phyloP scores from a whole-genome alignment of 2,113 vertebrate species.

The Barnardius zonarius region DNA sequence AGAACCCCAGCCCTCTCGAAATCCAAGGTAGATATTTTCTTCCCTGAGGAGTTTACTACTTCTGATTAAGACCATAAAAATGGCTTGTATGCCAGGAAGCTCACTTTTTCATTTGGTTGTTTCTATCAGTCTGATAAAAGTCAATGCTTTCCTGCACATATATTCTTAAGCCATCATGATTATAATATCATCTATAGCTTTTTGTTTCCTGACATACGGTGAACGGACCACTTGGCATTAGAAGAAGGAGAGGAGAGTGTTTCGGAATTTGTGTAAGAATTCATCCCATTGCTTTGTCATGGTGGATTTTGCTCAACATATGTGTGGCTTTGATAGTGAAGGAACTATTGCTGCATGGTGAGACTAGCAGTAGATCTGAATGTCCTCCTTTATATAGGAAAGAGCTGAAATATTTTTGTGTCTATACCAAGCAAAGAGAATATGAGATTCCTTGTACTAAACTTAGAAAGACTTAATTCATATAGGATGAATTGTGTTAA shows the following conservation, averaged over 20 bases:
- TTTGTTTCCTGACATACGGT: neutral
- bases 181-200: neutral
- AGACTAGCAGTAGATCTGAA: neutral
- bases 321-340: neutral
- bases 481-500: neutral
- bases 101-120: neutral
- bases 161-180: neutral
- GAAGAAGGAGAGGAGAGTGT: neutral
- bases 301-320: neutral
- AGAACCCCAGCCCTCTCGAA: too few relatives aligned
- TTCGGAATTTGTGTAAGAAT: neutral
- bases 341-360: neutral
- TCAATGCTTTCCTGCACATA: neutral
- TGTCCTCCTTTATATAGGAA: neutral
- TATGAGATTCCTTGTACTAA: neutral
- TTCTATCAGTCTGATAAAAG: neutral
- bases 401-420: neutral
- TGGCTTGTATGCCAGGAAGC: neutral
- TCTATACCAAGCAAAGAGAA: neutral
- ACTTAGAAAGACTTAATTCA: neutral
- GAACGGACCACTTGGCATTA: neutral
- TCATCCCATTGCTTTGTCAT: neutral
- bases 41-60: neutral
- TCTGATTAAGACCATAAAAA: neutral
- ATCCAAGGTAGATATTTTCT: too few relatives aligned